These are phyloP conservation scores for Perca flavescens DNA, from an alignment of 2,113 vertebrate genomes.

Conservation along the genomic window DNA sequence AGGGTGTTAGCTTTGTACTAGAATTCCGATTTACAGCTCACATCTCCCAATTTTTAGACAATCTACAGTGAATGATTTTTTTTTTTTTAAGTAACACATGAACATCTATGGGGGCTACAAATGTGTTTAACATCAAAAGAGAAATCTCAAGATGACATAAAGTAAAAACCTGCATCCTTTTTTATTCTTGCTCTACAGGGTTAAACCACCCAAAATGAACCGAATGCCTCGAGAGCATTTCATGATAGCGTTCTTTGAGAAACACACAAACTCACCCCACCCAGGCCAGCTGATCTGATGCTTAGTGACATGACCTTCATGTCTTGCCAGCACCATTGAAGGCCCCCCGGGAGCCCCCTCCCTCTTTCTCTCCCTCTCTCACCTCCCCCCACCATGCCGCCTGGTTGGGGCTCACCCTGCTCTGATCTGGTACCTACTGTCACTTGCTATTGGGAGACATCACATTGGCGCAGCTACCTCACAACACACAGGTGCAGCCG, in stretches of 20 bases:
- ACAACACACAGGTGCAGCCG: conserved; percentile 51
- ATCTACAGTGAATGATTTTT: not conserved
- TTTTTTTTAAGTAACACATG: not conserved
- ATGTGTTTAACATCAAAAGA: not conserved
- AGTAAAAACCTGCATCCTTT: not conserved
- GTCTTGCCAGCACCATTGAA: conserved; percentile 59
- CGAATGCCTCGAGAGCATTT: conserved; percentile 52
- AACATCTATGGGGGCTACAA: not conserved
- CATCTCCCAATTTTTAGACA: not conserved
- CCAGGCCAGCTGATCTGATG: conserved; percentile 78
- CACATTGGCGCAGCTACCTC: conserved; percentile 23
- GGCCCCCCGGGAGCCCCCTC: conserved; percentile 55
- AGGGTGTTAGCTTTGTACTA: not conserved
- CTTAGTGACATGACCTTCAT: conserved; percentile 80
- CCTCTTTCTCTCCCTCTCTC: conserved; percentile 12
- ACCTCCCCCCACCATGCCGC: conserved; percentile 42
- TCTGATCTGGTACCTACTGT: conserved; percentile 62
- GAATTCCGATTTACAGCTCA: not conserved
- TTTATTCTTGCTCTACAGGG: not conserved
- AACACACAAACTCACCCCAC: conserved; percentile 35
- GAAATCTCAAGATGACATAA: not conserved
- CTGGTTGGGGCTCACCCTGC: conserved; percentile 48
- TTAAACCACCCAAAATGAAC: conserved; percentile 14
- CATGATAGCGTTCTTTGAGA: conserved; percentile 54
- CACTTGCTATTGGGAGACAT: conserved; percentile 52